Evolutionary conservation across 2,888 invertebrate species (phyloP).

Genomic region (Drosophila mimica): DNA sequence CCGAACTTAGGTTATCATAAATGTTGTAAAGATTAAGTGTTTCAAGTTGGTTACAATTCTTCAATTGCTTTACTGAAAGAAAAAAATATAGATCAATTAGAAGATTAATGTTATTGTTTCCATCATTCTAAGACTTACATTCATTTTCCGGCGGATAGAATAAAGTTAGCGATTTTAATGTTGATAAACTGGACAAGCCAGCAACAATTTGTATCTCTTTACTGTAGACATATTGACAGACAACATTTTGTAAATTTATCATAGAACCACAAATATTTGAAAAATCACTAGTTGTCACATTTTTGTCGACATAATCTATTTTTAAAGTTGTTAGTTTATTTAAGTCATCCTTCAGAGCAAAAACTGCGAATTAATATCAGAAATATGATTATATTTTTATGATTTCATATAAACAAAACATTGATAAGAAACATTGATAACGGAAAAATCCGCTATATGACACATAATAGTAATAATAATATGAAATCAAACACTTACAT

Average conservation of each 20-base stretch:
- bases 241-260: constrained; percentile 12
- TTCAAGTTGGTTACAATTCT: constrained; percentile 19
- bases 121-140: constrained; percentile 12
- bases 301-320: constrained; percentile 15
- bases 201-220: constrained; percentile 7
- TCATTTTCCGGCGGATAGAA: constrained; percentile 11
- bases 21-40: constrained; percentile 13
- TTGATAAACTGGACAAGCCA: constrained; percentile 1
- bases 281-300: constrained; percentile 10
- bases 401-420: background rate
- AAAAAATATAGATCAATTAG: background rate
- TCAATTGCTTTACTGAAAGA: constrained; percentile 20
- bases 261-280: constrained; percentile 8
- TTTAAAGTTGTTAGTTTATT: constrained; percentile 28
- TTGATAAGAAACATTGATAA: constrained; percentile 3
- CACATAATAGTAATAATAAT: background rate
- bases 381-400: background rate
- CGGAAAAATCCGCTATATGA: background rate
- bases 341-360: constrained; percentile 3
- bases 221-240: constrained; percentile 1
- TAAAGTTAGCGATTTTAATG: constrained; percentile 21
- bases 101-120: background rate
- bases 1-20: background rate
- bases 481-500: constrained; percentile 18
- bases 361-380: constrained; percentile 5